phyloP scores from a whole-genome alignment of 2,113 vertebrate genomes.

The Neodon shergylaensis region DNA sequence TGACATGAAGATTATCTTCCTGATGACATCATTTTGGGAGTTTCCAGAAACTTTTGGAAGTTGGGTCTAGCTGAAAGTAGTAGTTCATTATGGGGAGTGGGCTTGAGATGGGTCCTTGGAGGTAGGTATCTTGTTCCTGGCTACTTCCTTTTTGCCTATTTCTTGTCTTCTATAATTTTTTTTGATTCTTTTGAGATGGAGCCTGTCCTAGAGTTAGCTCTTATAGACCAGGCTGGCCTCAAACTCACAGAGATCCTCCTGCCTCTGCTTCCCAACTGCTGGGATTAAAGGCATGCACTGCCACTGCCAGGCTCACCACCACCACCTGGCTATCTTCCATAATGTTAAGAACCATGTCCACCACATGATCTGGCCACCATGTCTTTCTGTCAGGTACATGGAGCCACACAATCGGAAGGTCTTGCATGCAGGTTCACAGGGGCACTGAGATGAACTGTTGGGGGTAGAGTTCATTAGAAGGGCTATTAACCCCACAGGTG shows the following conservation, averaged over 20 bases:
- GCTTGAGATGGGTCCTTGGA: not conserved
- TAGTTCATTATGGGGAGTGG: not conserved
- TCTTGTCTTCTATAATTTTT: not conserved
- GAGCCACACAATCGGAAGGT: not conserved
- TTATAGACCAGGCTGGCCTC: no score
- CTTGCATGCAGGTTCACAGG: not conserved
- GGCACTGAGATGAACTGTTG: not conserved
- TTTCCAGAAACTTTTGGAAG: not conserved
- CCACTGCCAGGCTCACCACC: no score
- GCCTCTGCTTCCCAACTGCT: no score
- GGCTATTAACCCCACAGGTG: not conserved
- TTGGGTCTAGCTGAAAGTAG: not conserved
- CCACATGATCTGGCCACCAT: no score
- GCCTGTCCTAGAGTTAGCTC: no score
- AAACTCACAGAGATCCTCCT: no score
- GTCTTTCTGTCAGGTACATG: not conserved
- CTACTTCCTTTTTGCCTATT: not conserved
- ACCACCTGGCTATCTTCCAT: no score
- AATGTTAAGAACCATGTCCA: not conserved
- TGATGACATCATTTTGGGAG: not conserved
- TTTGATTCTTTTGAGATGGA: no score
- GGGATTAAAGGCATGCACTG: no score
- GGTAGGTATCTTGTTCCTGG: no score
- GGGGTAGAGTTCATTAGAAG: not conserved
- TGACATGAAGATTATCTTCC: no score